Percentiles rank a stretch among this genome's conserved stretches.
phyloP scores from a whole-genome alignment of 2,888 invertebrate genomes.

The Sympetrum striolatum region DNA sequence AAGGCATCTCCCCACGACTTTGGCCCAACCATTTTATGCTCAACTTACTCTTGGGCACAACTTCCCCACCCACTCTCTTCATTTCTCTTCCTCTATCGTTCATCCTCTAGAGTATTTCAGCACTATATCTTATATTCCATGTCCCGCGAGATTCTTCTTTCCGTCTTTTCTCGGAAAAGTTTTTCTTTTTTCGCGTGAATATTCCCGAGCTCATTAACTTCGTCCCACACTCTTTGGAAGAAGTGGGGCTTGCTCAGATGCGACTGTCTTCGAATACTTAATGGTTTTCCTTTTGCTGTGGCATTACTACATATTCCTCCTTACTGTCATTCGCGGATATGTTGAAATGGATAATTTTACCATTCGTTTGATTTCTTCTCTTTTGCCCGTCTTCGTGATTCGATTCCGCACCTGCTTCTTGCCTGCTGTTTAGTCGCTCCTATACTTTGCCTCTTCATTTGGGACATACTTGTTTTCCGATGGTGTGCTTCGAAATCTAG shows the following conservation, averaged over 20 bases:
- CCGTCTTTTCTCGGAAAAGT: background rate
- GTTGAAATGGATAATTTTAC: too few relatives aligned
- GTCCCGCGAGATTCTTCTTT: background rate
- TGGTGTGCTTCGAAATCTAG: too few relatives aligned
- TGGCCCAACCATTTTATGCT: background rate
- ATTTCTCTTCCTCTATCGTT: background rate
- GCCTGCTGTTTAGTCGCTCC: too few relatives aligned
- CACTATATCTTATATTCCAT: background rate
- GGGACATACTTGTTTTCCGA: too few relatives aligned
- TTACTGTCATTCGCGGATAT: too few relatives aligned
- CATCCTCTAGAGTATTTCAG: background rate
- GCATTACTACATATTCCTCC: too few relatives aligned
- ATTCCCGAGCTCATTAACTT: background rate
- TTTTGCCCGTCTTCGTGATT: too few relatives aligned
- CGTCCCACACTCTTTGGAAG: background rate
- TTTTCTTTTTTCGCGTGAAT: background rate
- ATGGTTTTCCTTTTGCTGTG: too few relatives aligned
- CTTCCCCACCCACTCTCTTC: background rate
- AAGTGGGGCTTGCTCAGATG: background rate
- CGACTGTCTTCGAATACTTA: too few relatives aligned
- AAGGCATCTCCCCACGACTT: background rate
- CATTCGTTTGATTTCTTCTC: too few relatives aligned
- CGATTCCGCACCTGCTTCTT: too few relatives aligned
- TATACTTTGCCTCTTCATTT: too few relatives aligned
- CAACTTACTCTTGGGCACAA: background rate